Evolutionary conservation across 2,113 vertebrate genomes (phyloP).

Genomic region (Vidua macroura): DNA sequence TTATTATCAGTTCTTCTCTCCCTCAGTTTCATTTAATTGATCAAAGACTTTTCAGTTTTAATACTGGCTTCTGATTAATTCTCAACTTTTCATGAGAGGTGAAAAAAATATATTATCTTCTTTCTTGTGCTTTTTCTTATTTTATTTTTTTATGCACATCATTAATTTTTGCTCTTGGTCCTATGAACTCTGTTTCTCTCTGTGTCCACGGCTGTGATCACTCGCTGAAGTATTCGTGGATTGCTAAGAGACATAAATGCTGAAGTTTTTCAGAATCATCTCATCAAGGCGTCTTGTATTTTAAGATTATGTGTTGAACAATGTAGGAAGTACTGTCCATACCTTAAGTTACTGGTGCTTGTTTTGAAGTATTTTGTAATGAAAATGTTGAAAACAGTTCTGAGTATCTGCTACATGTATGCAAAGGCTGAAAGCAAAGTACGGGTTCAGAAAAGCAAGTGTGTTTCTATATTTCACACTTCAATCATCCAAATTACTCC

Average conservation of each 20-base stretch:
- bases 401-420: not conserved
- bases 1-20: not conserved
- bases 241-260: not conserved
- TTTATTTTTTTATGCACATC: not conserved
- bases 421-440: not conserved
- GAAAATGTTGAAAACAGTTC: not conserved
- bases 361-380: not conserved
- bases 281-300: not conserved
- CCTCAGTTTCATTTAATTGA: not conserved
- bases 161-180: not conserved
- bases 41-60: conserved; percentile 1
- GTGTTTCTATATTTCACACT: not conserved
- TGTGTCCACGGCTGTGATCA: not conserved
- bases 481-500: not conserved
- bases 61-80: not conserved
- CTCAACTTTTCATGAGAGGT: not conserved
- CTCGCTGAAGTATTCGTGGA: not conserved
- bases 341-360: not conserved
- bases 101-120: not conserved
- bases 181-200: not conserved
- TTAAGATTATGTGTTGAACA: not conserved
- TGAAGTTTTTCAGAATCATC: not conserved
- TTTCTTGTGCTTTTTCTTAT: not conserved
- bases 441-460: not conserved
- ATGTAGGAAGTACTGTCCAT: not conserved